Conservation (phyloP, 2,113 vertebrate genomes). For the Cheilinus undulatus region DNA sequence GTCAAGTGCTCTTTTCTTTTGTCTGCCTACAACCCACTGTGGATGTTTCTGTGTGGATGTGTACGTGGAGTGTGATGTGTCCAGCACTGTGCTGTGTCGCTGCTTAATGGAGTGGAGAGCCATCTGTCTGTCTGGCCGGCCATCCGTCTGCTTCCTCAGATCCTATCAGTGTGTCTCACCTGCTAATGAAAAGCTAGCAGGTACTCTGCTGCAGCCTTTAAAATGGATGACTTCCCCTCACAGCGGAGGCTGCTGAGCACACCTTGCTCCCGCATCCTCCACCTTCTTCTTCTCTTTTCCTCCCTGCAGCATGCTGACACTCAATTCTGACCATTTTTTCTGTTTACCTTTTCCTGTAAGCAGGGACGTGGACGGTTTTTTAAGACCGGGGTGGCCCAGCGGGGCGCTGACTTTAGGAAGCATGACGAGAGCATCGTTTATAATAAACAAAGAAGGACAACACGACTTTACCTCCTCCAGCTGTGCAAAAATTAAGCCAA, state of each 20-base stretch:
- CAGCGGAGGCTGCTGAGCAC: conserved; percentile 27
- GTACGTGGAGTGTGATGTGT: conserved; percentile 11
- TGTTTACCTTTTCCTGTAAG: neutral
- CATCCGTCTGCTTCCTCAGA: conserved; percentile 35
- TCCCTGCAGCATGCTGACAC: conserved; percentile 17
- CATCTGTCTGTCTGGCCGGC: conserved; percentile 50
- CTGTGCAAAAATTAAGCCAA: no score
- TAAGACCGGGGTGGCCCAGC: no score
- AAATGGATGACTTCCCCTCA: conserved; percentile 55
- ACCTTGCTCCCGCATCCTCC: conserved; percentile 11
- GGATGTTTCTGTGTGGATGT: neutral
- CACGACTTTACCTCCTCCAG: no score
- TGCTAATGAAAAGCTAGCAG: conserved; percentile 65
- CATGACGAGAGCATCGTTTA: no score
- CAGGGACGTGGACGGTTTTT: no score
- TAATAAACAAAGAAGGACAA: no score
- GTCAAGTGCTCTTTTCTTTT: conserved; percentile 46
- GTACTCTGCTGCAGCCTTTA: conserved; percentile 52
- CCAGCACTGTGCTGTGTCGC: conserved; percentile 25
- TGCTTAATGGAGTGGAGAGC: conserved; percentile 57
- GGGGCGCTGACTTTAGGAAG: no score
- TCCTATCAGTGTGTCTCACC: conserved; percentile 55
- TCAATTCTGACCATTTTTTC: neutral
- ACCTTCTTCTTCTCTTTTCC: conserved; percentile 8
- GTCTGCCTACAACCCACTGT: conserved; percentile 6